Evolutionary conservation across 2,113 vertebrate genomes (phyloP).

Genomic region (Ctenomys sociabilis): DNA sequence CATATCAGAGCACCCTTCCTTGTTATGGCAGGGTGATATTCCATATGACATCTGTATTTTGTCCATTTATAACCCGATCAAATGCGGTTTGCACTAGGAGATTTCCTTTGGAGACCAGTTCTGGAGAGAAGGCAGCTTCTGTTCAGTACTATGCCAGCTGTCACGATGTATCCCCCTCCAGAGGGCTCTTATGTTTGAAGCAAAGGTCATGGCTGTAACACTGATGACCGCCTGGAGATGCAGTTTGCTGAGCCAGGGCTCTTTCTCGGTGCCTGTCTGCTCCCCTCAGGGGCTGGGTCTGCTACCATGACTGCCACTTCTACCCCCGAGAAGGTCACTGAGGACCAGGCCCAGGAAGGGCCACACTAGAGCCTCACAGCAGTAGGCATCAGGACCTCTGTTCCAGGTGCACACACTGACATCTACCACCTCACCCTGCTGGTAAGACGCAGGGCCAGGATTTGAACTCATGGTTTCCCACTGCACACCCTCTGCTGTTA

Average conservation of each 20-base stretch:
- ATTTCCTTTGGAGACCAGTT: not conserved
- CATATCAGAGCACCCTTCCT: not conserved
- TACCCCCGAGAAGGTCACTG: no score
- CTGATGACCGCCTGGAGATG: not conserved
- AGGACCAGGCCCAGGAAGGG: not conserved
- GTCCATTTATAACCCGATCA: not conserved
- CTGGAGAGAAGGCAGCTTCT: not conserved
- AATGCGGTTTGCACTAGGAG: not conserved
- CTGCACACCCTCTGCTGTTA: not conserved
- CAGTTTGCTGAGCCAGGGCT: not conserved
- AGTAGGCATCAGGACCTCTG: not conserved
- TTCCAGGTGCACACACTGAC: not conserved
- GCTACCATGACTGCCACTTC: not conserved
- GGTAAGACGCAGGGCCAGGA: not conserved
- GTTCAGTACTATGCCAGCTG: not conserved
- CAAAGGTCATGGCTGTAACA: not conserved
- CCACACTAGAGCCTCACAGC: not conserved
- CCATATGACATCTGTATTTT: not conserved
- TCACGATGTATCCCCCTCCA: not conserved
- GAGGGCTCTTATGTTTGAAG: not conserved
- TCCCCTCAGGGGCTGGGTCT: not conserved
- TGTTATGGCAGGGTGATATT: not conserved
- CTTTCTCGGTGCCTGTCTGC: not conserved
- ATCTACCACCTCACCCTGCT: not conserved
- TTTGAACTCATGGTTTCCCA: not conserved